Base-by-base conservation (phyloP, 2,797 vertebrate species). In the Triplophysa bombifrons region DNA sequence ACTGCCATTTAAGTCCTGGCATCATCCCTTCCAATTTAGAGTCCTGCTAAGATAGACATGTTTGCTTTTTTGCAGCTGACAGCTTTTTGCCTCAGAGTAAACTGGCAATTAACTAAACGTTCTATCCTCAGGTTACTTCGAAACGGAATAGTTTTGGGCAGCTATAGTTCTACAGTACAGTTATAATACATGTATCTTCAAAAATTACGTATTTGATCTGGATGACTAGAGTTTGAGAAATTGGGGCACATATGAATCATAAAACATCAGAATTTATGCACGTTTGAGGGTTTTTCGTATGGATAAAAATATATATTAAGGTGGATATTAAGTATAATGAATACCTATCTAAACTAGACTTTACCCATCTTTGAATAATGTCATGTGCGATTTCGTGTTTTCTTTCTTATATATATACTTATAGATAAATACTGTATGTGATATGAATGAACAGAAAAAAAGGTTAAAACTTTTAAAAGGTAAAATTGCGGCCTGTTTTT, bases 1-100 rank as follows among this genome's bases (percentile, higher is more conserved):
- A 4, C 81, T 78, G 88, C 91, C 92, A 82, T 30, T 64, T 51
- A 86, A 88, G 82, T 87, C 89, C 90, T 93, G 91, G 90, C 92
- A 88, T 81, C 84, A 88, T 91, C 89, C 82, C 84, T 78, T 92
- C 88, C 89, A 90, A 91, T 92, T 92, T 89, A 86, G 88, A 90
- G 84, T 87, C 86, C 90, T 84, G 86, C 89, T 91, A 90, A 91
- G 90, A 93, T 91, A 92, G 89, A 92, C 91, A 87, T 87, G 88
- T 92, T 91, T 89, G 87, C 88, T 89, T 90, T 92, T 88, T 84
- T 78, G 80, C 82, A 85, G 84, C 82, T 90, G 91, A 92, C 89
- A 91, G 83, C 78, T 80, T 83, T 44, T 90, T 83, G 85, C 84
- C 84, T 89, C 80, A 86, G 89, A 63, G 90, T 90, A 89, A 88